A percentile compares a stretch with the other conserved stretches of the same genome.
These are phyloP conservation scores for Apantesis nais DNA, from an alignment of 2,888 invertebrate species.

Conservation along the genomic window DNA sequence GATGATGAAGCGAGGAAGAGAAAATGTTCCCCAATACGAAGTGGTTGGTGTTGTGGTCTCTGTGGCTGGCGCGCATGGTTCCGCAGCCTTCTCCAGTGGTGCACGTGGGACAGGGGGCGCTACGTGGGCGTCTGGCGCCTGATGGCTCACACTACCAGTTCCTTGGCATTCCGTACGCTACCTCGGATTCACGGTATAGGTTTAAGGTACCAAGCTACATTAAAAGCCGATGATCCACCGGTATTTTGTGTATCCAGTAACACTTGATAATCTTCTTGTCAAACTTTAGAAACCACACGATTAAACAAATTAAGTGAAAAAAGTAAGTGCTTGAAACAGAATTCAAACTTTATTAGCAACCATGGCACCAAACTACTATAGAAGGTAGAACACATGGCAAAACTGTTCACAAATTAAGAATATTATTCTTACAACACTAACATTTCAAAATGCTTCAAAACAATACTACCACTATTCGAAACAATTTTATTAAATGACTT, in stretches of 20 bases:
- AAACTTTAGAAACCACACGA: too few species aligned
- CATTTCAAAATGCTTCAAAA: too few species aligned
- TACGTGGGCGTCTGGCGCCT: neutral
- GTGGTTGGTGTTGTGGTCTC: slow-evolving; percentile 1
- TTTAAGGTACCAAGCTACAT: neutral
- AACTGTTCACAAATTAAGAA: neutral
- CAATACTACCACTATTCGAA: too few species aligned
- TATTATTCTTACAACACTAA: neutral
- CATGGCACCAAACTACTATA: too few species aligned
- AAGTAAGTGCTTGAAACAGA: too few species aligned
- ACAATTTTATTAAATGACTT: too few species aligned
- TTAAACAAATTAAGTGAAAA: neutral
- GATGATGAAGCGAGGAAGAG: neutral
- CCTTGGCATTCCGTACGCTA: neutral
- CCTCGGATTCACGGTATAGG: neutral
- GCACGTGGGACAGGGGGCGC: neutral
- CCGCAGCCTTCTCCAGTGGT: neutral
- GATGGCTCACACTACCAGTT: neutral
- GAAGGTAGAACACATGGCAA: too few species aligned
- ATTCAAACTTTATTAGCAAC: too few species aligned
- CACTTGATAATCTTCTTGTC: too few species aligned
- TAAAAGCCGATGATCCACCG: neutral
- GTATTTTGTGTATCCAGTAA: too few species aligned
- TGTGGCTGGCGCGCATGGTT: neutral
- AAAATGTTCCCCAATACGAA: neutral